Percentiles rank a stretch among this genome's conserved stretches.
Conservation (phyloP, 2,797 vertebrate genomes). For the Sebastes nivosus region DNA sequence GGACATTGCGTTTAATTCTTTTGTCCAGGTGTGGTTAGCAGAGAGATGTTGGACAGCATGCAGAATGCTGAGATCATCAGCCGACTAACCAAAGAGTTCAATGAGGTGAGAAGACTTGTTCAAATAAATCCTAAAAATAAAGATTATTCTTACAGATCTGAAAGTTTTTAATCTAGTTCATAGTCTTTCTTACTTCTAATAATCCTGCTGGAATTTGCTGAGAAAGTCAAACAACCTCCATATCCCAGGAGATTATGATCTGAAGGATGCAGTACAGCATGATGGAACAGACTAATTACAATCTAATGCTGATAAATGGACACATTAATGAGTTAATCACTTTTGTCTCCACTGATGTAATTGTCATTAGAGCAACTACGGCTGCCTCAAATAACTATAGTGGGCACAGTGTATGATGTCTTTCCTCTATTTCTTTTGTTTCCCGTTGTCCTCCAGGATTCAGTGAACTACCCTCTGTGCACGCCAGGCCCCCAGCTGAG, state of each 20-base stretch:
- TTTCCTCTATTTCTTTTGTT: conserved; percentile 6
- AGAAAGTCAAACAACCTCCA: conserved; percentile 12
- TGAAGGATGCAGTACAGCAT: conserved; percentile 2
- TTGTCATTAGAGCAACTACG: conserved; percentile 26
- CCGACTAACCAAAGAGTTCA: conserved; percentile 87
- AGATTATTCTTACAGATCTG: background rate
- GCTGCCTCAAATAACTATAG: background rate
- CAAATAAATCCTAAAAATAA: background rate
- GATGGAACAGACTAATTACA: conserved; percentile 44
- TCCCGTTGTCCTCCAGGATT: conserved; percentile 77
- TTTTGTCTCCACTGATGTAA: conserved; percentile 11
- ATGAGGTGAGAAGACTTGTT: conserved; percentile 81
- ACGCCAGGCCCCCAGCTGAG: conserved; percentile 78
- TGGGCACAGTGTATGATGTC: background rate
- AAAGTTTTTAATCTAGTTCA: background rate
- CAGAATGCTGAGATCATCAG: conserved; percentile 90
- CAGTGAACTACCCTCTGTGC: conserved; percentile 85
- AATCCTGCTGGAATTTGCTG: conserved; percentile 28
- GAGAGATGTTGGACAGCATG: conserved; percentile 86
- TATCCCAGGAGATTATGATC: conserved; percentile 34
- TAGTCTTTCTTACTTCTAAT: conserved; percentile 14
- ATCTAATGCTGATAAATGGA: conserved; percentile 52
- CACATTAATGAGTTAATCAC: conserved; percentile 50
- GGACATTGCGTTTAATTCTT: background rate
- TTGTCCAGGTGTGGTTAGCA: conserved; percentile 83